These are phyloP conservation scores for Bufo bufo DNA, from an alignment of 2,113 vertebrate genomes.

Conservation along the genomic window DNA sequence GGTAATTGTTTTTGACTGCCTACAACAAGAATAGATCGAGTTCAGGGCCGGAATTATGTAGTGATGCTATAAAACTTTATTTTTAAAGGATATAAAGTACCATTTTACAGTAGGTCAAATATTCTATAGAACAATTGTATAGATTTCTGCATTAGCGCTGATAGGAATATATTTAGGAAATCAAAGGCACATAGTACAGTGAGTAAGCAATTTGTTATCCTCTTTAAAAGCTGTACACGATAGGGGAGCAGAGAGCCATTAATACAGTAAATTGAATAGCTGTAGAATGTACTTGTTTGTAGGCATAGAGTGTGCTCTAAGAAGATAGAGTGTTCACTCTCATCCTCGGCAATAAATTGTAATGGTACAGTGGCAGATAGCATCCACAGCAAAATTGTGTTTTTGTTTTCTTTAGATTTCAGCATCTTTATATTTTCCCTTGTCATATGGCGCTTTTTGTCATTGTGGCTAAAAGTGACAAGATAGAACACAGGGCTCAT, in stretches of 20 bases:
- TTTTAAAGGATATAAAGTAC: conserved; percentile 51
- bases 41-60: conserved; percentile 48
- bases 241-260: conserved; percentile 57
- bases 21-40: conserved; percentile 43
- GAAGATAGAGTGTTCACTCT: conserved; percentile 59
- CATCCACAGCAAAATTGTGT: conserved; percentile 60
- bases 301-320: conserved; percentile 51
- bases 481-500: conserved; percentile 55
- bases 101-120: conserved; percentile 58
- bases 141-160: conserved; percentile 56
- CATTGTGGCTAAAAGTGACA: conserved; percentile 56
- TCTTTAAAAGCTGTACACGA: conserved; percentile 56
- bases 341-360: conserved; percentile 56
- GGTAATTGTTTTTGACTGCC: conserved; percentile 44
- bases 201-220: conserved; percentile 57
- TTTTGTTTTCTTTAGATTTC: conserved; percentile 60
- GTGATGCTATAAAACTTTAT: conserved; percentile 51
- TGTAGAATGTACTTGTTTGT: conserved; percentile 52
- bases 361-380: conserved; percentile 57
- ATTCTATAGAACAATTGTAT: conserved; percentile 58
- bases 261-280: conserved; percentile 59
- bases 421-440: conserved; percentile 59
- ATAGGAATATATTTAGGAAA: conserved; percentile 59
- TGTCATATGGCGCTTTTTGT: conserved; percentile 57
- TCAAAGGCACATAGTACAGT: conserved; percentile 51